A percentile compares a stretch with the other conserved stretches of the same genome.
phyloP scores from a whole-genome alignment of 2,113 vertebrate genomes.

The Pelobates fuscus region DNA sequence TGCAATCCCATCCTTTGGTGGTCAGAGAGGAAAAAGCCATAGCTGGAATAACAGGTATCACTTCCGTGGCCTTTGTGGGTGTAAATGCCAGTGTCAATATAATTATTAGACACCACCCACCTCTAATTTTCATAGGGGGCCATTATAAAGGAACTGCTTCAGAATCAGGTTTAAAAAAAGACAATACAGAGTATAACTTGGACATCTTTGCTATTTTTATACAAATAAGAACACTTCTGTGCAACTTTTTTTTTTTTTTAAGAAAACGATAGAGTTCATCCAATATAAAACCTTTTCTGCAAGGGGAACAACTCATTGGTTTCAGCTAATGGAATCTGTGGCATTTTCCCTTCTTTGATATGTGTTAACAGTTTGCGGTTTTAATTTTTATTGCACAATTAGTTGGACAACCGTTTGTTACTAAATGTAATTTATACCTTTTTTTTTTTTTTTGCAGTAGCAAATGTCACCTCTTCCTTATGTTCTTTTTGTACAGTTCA shows the following conservation, averaged over 20 bases:
- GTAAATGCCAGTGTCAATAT: constrained; percentile 3
- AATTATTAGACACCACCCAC: not conserved
- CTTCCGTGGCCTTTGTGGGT: constrained; percentile 38
- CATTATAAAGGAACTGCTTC: not conserved
- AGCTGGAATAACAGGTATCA: constrained; percentile 46
- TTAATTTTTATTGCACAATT: constrained; percentile 16
- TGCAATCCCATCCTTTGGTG: constrained; percentile 1
- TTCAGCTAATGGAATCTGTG: not conserved
- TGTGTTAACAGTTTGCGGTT: not conserved
- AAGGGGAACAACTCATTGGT: constrained; percentile 7
- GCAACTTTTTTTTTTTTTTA: constrained; percentile 13
- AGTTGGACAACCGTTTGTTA: constrained; percentile 15
- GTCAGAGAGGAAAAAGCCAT: constrained; percentile 39
- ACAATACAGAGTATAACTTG: constrained; percentile 1
- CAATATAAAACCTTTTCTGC: constrained; percentile 17
- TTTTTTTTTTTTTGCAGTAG: constrained; percentile 11
- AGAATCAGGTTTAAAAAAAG: constrained; percentile 27
- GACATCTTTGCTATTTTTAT: constrained; percentile 36
- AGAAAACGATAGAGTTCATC: not conserved
- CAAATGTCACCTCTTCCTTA: constrained; percentile 11
- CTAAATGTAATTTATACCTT: constrained; percentile 28
- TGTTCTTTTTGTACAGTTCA: constrained; percentile 31
- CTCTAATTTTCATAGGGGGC: constrained; percentile 5
- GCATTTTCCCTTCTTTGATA: not conserved
- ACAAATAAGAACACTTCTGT: constrained; percentile 14